These are phyloP conservation scores for Drosophila acutilabella DNA, from an alignment of 2,888 invertebrate species.

Conservation along the genomic window DNA sequence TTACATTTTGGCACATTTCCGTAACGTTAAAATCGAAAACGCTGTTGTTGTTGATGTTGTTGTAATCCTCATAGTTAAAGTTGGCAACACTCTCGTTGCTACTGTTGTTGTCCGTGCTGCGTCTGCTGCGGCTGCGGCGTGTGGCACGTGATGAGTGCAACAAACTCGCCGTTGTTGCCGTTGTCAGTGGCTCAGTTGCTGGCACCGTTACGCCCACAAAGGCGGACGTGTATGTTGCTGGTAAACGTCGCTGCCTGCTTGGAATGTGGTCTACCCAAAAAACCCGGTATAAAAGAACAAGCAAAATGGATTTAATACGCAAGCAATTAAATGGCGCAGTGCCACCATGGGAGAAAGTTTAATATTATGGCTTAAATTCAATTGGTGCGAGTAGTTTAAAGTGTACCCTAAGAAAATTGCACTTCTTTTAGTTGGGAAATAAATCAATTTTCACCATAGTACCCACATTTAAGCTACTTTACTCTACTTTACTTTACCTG, in stretches of 20 bases:
- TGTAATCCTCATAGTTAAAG: conserved; percentile 29
- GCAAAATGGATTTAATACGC: conserved; percentile 1
- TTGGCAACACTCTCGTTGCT: conserved; percentile 25
- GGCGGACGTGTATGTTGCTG: conserved; percentile 45
- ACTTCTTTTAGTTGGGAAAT: no score
- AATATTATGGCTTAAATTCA: no score
- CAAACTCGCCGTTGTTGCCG: conserved; percentile 51
- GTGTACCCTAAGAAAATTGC: no score
- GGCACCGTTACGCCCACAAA: conserved; percentile 48
- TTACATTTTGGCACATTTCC: conserved; percentile 77
- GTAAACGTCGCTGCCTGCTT: conserved; percentile 46
- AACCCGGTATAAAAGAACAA: neutral
- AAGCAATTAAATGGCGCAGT: conserved; percentile 29
- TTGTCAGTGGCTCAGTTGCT: conserved; percentile 38
- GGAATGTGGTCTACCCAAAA: conserved; percentile 68
- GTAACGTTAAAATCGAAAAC: conserved; percentile 73
- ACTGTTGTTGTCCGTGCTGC: conserved; percentile 33
- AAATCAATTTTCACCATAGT: no score
- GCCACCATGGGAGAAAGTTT: no score
- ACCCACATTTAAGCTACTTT: conserved; percentile 30
- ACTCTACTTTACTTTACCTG: conserved; percentile 35
- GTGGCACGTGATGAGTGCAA: conserved; percentile 60
- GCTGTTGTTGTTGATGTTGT: conserved; percentile 27
- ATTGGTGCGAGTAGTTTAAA: no score
- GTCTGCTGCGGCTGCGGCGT: conserved; percentile 32